phyloP scores from a whole-genome alignment of 2,888 invertebrate genomes.

The Drosophila tripunctata region DNA sequence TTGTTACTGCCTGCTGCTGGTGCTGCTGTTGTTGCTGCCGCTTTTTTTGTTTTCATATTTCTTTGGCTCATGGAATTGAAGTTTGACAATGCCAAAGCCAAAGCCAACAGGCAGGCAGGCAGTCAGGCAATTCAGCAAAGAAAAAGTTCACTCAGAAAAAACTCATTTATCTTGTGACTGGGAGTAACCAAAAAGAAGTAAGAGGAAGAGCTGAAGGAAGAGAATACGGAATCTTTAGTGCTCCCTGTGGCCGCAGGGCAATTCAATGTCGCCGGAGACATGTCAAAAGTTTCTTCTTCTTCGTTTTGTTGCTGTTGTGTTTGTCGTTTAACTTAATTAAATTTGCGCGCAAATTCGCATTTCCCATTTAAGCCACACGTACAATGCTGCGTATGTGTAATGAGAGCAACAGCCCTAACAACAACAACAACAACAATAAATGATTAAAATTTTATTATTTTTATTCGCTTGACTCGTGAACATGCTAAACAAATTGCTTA shows the following conservation, averaged over 20 bases:
- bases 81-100: slow-evolving; percentile 70
- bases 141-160: slow-evolving; percentile 57
- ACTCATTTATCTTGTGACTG: slow-evolving; percentile 56
- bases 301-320: slow-evolving; percentile 36
- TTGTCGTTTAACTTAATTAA: slow-evolving; percentile 77
- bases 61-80: slow-evolving; percentile 50
- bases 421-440: slow-evolving; percentile 48
- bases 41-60: slow-evolving; percentile 49
- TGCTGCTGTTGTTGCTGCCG: slow-evolving; percentile 37
- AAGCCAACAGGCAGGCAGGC: slow-evolving; percentile 32
- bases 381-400: slow-evolving; percentile 35
- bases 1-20: slow-evolving; percentile 36
- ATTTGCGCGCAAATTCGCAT: slow-evolving; percentile 65
- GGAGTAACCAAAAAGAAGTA: background rate
- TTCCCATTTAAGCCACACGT: slow-evolving; percentile 30
- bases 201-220: background rate
- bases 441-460: slow-evolving; percentile 74
- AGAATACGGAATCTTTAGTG: slow-evolving; percentile 9
- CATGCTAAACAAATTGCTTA: slow-evolving; percentile 27
- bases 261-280: slow-evolving; percentile 63
- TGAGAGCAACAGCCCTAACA: slow-evolving; percentile 9
- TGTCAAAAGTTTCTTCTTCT: slow-evolving; percentile 66
- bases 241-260: slow-evolving; percentile 49
- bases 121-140: slow-evolving; percentile 54
- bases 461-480: slow-evolving; percentile 18